These are phyloP conservation scores for Acronicta aceris DNA, from an alignment of 2,888 invertebrate species.

Conservation along the genomic window DNA sequence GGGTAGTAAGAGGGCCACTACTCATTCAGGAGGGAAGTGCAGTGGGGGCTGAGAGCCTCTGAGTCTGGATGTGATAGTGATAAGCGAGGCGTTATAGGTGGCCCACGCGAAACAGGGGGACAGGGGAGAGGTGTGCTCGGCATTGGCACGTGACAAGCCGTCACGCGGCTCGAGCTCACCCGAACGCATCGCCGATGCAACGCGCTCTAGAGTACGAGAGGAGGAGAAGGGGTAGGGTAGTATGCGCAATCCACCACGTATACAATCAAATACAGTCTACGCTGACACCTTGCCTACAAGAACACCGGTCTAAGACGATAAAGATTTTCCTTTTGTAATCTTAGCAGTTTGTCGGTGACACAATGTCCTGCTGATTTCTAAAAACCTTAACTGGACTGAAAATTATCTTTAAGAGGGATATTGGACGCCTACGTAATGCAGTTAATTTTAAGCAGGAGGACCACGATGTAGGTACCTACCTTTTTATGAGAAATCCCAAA, in stretches of 20 bases:
- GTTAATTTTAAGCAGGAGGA: no score
- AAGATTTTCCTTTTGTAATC: slow-evolving; percentile 31
- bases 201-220: slow-evolving; percentile 49
- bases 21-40: slow-evolving; percentile 37
- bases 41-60: slow-evolving; percentile 56
- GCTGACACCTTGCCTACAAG: slow-evolving; percentile 35
- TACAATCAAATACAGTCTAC: slow-evolving; percentile 5
- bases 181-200: slow-evolving; percentile 65
- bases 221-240: slow-evolving; percentile 42
- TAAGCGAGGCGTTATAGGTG: slow-evolving; percentile 56
- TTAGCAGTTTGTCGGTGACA: slow-evolving; percentile 3
- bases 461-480: no score
- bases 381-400: slow-evolving; percentile 5
- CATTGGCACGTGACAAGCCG: slow-evolving; percentile 72
- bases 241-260: slow-evolving; percentile 31
- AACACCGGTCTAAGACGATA: slow-evolving; percentile 16
- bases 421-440: no score
- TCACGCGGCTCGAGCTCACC: slow-evolving; percentile 69
- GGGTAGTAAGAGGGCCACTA: slow-evolving; percentile 55
- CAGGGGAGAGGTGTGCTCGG: slow-evolving; percentile 43
- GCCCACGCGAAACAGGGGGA: slow-evolving; percentile 28
- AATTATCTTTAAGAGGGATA: slow-evolving; percentile 6
- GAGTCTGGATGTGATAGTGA: slow-evolving; percentile 67
- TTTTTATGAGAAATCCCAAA: no score
- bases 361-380: slow-evolving; percentile 15